Evolutionary conservation across 2,797 vertebrate genomes (phyloP), one percentile per base, ranked within the genome.

Genomic region (Sciurus vulgaris): DNA sequence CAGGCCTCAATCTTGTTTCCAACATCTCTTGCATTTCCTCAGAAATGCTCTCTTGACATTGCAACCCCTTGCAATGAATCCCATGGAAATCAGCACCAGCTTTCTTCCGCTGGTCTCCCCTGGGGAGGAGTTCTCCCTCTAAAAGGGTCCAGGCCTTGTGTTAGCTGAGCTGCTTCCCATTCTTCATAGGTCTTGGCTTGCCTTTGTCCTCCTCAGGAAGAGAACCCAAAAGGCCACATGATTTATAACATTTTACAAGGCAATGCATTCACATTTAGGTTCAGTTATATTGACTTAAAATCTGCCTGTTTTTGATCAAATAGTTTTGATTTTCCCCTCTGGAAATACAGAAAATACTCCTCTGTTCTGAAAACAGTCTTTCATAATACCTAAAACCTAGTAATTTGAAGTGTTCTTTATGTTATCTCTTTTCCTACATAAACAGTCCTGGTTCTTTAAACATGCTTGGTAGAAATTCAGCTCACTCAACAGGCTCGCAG

Each of bases 401-500:
- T 22, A 56, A 22, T 20, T 56, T 56, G 20, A 56, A 56, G 54
- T 56, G 54, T 56, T 22, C 18, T 70, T 79, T 91, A 95, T 65
- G 17, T 77, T 30, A 28, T 51, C 24, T 89, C 30, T 86, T 87
- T 74, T 61, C 70, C 86, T 51, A 35, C 24, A 93, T 67, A 51
- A 72, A 89, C 6, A 77, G 69, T 24, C 28, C 74, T 82, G 28
- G 26, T 74, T 90, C 81, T 94, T 92, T 38, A 85, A 88, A 70
- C 7, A 6, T 84, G 41, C 63, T 83, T 82, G 82, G 65, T 38
- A 87, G 41, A 96, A 92, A 91, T 41, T 73, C n/a, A 92, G 51
- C 70, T 24, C 7, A 11, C 35, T 88, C 44, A 56, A 18, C 33
- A 86, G 41, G 24, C 26, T 59, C n/a, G 44, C 72, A 51, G 86